Percentiles rank a stretch among this genome's conserved stretches.
Evolutionary conservation across 2,797 vertebrate genomes (phyloP).

Genomic region (Arctocebus calabarensis): DNA sequence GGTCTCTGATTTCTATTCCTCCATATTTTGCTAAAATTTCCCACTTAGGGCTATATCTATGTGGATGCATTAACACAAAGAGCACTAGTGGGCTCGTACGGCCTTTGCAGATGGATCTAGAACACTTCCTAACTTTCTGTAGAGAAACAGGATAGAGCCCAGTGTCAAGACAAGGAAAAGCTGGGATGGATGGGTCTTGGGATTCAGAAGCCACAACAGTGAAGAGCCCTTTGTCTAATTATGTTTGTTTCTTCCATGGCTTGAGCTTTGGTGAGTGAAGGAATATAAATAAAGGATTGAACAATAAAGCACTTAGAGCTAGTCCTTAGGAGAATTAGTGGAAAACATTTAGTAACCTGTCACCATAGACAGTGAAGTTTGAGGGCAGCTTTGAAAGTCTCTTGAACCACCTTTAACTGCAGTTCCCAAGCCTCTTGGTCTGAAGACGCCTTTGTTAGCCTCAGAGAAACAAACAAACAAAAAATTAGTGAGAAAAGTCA

Average conservation of each 20-base stretch:
- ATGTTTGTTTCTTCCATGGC: neutral
- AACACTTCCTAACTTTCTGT: neutral
- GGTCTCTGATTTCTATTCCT: neutral
- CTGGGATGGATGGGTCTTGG: fast-evolving
- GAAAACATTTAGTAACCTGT: neutral
- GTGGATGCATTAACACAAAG: neutral
- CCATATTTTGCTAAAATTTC: neutral
- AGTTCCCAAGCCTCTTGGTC: neutral
- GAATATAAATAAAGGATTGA: neutral
- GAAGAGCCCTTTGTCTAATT: neutral
- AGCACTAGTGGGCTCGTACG: neutral
- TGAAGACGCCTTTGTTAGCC: neutral
- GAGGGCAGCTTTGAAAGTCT: neutral
- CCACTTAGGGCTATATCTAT: no score
- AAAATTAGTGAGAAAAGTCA: neutral
- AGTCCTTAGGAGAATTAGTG: neutral
- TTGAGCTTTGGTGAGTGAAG: neutral
- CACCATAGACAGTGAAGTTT: neutral
- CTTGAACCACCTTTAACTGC: neutral
- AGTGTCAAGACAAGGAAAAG: neutral
- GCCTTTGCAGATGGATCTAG: neutral
- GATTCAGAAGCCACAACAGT: neutral
- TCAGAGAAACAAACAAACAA: neutral
- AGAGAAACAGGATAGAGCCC: neutral
- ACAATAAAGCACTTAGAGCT: neutral